phyloP scores from a whole-genome alignment of 2,113 vertebrate genomes.

The Octodon degus region DNA sequence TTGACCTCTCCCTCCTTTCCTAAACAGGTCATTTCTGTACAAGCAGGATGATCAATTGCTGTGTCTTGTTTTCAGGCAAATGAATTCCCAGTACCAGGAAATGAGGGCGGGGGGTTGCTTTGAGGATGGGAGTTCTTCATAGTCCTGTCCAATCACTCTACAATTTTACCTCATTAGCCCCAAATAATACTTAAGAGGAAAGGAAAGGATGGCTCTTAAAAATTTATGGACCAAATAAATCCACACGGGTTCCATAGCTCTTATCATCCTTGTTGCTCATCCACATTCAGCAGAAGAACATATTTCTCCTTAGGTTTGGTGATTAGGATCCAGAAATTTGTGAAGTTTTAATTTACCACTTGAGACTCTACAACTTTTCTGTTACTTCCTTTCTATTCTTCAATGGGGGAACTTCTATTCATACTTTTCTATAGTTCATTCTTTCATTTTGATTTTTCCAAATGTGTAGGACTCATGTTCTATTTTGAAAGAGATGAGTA shows the following conservation, averaged over 20 bases:
- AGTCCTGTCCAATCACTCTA: not conserved
- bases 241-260: not conserved
- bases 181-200: not conserved
- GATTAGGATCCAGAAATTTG: not conserved
- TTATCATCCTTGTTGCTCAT: not conserved
- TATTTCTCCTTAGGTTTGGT: not conserved
- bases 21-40: not conserved
- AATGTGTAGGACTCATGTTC: not conserved
- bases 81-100: not conserved
- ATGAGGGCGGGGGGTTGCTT: not conserved
- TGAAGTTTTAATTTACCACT: not conserved
- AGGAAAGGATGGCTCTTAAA: not conserved
- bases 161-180: not conserved
- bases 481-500: slow-evolving; percentile 16
- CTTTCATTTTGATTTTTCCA: slow-evolving; percentile 6
- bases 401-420: not conserved
- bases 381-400: not conserved
- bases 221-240: not conserved
- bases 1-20: not conserved
- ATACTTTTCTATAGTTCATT: not conserved
- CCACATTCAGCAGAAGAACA: not conserved
- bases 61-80: not conserved
- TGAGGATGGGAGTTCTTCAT: not conserved
- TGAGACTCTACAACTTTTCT: not conserved
- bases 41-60: not conserved